A percentile compares a stretch with the other conserved stretches of the same genome.
phyloP scores from a whole-genome alignment of 2,888 invertebrate genomes.

The Ectemnius continuus region DNA sequence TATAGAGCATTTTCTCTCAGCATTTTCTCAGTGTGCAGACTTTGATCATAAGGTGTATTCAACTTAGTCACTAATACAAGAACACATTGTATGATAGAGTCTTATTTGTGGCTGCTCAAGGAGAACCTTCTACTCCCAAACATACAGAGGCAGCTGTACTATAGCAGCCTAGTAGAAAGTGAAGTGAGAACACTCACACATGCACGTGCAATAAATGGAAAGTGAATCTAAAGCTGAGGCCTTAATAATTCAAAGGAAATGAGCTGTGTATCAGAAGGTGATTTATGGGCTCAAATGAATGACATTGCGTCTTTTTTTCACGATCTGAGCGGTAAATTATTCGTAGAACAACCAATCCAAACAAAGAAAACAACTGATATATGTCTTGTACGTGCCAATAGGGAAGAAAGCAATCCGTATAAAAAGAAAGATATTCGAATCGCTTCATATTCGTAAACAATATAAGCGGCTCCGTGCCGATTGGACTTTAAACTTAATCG shows the following conservation, averaged over 20 bases:
- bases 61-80: slow-evolving; percentile 1
- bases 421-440: too few species aligned
- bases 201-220: slow-evolving; percentile 40
- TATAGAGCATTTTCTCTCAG: background rate
- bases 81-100: background rate
- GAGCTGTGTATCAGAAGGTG: background rate
- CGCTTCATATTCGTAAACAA: too few species aligned
- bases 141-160: slow-evolving; percentile 30
- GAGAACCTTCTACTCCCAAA: slow-evolving; percentile 36
- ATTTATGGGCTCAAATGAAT: too few species aligned
- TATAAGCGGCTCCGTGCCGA: too few species aligned
- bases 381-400: too few species aligned
- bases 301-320: too few species aligned
- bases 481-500: too few species aligned
- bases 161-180: slow-evolving; percentile 52
- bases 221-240: slow-evolving; percentile 36
- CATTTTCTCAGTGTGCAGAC: background rate
- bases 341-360: too few species aligned
- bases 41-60: background rate
- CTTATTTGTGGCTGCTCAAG: slow-evolving; percentile 27
- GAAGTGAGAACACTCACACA: slow-evolving; percentile 53
- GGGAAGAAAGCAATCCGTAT: too few species aligned
- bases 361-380: too few species aligned
- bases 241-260: slow-evolving; percentile 15
- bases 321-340: too few species aligned